Evolutionary conservation across 2,113 vertebrate species (phyloP).

Genomic region (Apistogramma diplotaenia): DNA sequence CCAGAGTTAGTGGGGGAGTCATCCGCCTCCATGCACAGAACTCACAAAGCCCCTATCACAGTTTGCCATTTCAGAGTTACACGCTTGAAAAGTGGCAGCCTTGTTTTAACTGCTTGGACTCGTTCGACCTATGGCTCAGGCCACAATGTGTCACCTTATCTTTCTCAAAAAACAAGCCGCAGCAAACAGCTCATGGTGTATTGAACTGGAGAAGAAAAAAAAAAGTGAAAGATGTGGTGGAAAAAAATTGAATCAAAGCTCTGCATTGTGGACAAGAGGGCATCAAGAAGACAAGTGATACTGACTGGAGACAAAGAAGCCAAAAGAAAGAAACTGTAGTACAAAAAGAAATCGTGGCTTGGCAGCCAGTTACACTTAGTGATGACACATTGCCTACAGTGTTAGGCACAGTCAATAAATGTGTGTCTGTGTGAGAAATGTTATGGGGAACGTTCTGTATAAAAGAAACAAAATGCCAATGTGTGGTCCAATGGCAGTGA

Average conservation of each 20-base stretch:
- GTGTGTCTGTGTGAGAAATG: conserved; percentile 44
- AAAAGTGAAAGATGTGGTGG: neutral
- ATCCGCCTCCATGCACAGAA: neutral
- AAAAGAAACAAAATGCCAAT: conserved; percentile 57
- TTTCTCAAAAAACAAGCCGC: neutral
- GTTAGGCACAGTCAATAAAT: conserved; percentile 55
- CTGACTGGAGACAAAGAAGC: conserved; percentile 27
- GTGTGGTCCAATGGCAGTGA: conserved; percentile 53
- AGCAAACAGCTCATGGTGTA: neutral
- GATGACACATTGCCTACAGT: conserved; percentile 56
- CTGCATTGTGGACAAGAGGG: conserved; percentile 18
- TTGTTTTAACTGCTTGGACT: conserved; percentile 24
- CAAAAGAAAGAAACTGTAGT: conserved; percentile 17
- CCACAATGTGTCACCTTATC: conserved; percentile 10
- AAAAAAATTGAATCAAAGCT: neutral
- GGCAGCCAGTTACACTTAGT: conserved; percentile 25
- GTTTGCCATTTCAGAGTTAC: conserved; percentile 40
- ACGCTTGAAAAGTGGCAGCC: conserved; percentile 26
- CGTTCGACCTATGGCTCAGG: conserved; percentile 4
- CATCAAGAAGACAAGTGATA: conserved; percentile 16
- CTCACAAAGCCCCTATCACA: conserved; percentile 17
- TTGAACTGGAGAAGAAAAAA: neutral
- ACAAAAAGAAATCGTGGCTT: conserved; percentile 35
- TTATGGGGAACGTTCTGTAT: conserved; percentile 48
- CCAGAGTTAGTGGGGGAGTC: neutral